Percentiles rank a stretch among this genome's conserved stretches.
Conservation (phyloP, 2,113 vertebrate genomes). For the Ciconia maguari region DNA sequence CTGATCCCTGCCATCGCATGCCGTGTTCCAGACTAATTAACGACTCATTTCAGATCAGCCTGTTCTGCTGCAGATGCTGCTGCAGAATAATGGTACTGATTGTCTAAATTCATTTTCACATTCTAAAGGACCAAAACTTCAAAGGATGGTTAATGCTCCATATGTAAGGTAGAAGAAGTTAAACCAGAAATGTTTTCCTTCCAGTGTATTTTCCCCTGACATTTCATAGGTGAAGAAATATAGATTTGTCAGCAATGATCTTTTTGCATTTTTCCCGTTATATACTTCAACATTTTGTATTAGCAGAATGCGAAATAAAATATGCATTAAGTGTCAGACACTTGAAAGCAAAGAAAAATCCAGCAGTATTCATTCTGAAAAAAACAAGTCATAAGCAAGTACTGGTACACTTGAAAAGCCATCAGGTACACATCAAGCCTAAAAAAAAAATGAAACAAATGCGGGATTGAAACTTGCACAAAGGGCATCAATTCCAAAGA, state of each 20-base stretch:
- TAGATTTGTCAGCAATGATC: background rate
- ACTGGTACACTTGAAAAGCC: background rate
- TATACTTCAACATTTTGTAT: background rate
- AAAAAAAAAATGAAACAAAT: background rate
- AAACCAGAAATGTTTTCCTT: background rate
- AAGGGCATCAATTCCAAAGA: background rate
- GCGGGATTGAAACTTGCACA: background rate
- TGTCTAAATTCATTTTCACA: background rate
- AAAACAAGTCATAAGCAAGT: background rate
- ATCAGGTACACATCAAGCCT: background rate
- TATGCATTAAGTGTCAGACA: background rate
- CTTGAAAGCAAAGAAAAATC: background rate
- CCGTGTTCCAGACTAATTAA: conserved; percentile 9
- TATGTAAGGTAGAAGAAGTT: background rate
- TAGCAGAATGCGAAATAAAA: background rate
- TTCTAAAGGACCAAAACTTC: conserved; percentile 8
- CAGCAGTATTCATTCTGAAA: background rate
- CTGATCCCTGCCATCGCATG: background rate
- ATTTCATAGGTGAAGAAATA: background rate
- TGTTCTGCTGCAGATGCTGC: conserved; percentile 12
- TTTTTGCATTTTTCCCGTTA: background rate
- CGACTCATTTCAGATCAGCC: background rate
- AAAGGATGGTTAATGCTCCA: background rate
- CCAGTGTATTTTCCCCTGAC: background rate
- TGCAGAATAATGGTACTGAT: background rate